Evolutionary conservation across 2,888 invertebrate genomes (phyloP), one percentile per base, ranked within the genome.

Genomic region (Troilus luridus): DNA sequence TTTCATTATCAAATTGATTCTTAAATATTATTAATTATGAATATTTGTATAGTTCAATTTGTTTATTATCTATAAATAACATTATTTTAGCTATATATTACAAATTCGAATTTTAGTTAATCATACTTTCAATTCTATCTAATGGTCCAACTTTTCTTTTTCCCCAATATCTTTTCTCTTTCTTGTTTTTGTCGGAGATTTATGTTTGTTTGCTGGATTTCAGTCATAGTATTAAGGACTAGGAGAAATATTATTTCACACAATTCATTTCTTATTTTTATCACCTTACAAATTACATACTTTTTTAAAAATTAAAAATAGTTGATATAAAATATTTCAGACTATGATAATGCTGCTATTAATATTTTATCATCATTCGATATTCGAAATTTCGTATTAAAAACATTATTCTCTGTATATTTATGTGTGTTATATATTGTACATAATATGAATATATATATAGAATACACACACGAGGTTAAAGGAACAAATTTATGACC

Each of bases 131-230:
- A n/a, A 3, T 41, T 11, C 2, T 41, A 9, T 11, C 2, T 41
- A 9, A 27, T 67, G 2, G 12, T 67, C 14, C 10, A 27, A 17
- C 6, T 3, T 19, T 77, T 17, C 2, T 41, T 41, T 77, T 77
- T 8, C 12, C 72, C 1, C 10, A 41, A 12, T 27, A 41, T 77
- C 41, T 41, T 27, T 24, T 24, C 24, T 9, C 7, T 17, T 77
- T 41, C 27, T 77, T 41, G 14, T 8, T 24, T 77, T 27, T 72
- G 12, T 27, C 27, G 41, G 17, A 77, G 27, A 24, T 27, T 27
- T 77, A 41, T 77, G 72, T 77, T 77, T 77, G 41, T 77, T 77
- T 77, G 27, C 41, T 27, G 27, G 27, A 27, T 77, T 77, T 77
- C 27, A 12, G 21, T 77, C 41, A 77, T 19, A 17, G 72, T 24